Conservation (phyloP, 1,140 invertebrate species). For the Tetramorium simillimum region DNA sequence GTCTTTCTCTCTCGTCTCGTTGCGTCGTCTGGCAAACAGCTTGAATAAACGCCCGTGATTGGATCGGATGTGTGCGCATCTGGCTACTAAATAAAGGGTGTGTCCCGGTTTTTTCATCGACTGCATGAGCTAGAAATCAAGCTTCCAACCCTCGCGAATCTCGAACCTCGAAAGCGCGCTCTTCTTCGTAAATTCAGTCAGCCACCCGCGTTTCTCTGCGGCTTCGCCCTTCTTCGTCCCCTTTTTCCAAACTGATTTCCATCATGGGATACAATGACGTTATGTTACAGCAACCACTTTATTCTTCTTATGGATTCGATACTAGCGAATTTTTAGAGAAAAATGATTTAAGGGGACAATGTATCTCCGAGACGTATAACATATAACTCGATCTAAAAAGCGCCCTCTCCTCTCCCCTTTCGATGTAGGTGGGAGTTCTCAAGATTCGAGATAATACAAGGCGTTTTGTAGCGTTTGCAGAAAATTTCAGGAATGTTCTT, state of each 20-base stretch:
- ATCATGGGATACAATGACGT: constrained; percentile 62
- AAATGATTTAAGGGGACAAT: background rate
- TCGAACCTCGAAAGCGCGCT: constrained; percentile 62
- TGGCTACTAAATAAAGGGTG: constrained; percentile 74
- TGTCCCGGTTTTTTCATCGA: constrained; percentile 23
- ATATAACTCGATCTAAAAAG: constrained; percentile 22
- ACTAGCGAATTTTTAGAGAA: background rate
- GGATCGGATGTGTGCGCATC: constrained; percentile 77
- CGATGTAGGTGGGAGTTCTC: background rate
- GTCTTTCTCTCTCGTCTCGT: background rate
- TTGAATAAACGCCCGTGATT: constrained; percentile 77
- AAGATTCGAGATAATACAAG: constrained; percentile 24
- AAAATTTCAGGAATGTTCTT: constrained; percentile 42
- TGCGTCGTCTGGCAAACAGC: constrained; percentile 69
- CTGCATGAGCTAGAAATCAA: constrained; percentile 41
- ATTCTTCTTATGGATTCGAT: constrained; percentile 2
- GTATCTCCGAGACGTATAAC: background rate
- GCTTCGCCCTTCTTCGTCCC: constrained; percentile 30
- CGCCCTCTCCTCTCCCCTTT: background rate
- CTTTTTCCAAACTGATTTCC: constrained; percentile 37
- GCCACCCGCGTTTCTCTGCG: constrained; percentile 58
- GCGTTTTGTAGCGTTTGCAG: constrained; percentile 17
- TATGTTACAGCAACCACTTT: constrained; percentile 67
- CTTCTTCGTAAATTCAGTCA: constrained; percentile 68
- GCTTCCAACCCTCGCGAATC: constrained; percentile 46